Evolutionary conservation across 2,888 invertebrate genomes (phyloP), one percentile per base, ranked within the genome.

Genomic region (Beris chalybata): DNA sequence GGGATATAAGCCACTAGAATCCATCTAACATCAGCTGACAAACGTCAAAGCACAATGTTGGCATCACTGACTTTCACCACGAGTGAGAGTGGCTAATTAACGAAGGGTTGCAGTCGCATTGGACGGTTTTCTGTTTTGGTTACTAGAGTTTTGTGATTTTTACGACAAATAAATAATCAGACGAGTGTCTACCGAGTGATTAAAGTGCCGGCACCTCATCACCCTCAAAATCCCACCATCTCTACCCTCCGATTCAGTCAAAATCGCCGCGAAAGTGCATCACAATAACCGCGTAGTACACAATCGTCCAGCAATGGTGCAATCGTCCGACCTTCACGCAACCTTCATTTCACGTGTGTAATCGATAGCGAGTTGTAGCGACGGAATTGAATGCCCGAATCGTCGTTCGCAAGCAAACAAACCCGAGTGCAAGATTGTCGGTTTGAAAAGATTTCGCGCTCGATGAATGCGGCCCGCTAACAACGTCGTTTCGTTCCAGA

Each of bases 281-380:
- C 4, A 11, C 30, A 53, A 30, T n/a, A 5, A 4, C 30, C 30
- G 3, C 53, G 31, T 29, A 4, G 5, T 4, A n/a, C 31, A 6
- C 31, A n/a, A 11, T 53, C 31, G 31, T 53, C 53, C 53, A 30
- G 30, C 4, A 11, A 53, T 30, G 31, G 5, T 6, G 13, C 56
- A 56, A 43, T 55, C 22, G 15, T 22, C 15, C 77, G 79, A 79
- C 79, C 79, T 79, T 79, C 78, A 78, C 66, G 73, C 77, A 78
- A 79, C 78, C 79, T 79, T 78, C 78, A 78, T 64, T 71, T 74
- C 74, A 74, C 73, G 72, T 76, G 77, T 75, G 75, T 75, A 75
- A 74, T 75, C 75, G 76, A 75, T 75, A 75, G 71, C 72, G 67
- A 66, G 59, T 66, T 11, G 32, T 12, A 48, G 48, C 38, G 7